Conservation (phyloP, 1,140 invertebrate species). For the Tachypleus tridentatus region DNA sequence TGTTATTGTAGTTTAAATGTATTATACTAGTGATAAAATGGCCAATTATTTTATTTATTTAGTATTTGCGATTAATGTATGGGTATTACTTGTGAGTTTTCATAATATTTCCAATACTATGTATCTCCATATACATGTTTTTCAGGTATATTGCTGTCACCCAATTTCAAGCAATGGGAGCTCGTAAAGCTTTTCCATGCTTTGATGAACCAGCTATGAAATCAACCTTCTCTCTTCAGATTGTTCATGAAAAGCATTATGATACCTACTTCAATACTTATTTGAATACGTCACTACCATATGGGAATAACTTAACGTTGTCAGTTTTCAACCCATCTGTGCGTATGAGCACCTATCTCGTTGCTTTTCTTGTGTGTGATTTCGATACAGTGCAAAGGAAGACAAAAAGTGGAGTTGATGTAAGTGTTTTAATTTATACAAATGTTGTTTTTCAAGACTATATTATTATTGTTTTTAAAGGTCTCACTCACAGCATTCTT, state of each 20-base stretch:
- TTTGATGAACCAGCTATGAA: conserved; percentile 94
- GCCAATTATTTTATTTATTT: too few species aligned
- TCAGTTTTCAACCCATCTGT: conserved; percentile 72
- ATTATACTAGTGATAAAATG: too few species aligned
- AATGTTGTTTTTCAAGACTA: too few species aligned
- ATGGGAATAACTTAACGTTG: conserved; percentile 16
- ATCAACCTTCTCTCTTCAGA: conserved; percentile 78
- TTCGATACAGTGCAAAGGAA: conserved; percentile 37
- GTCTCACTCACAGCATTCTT: too few species aligned
- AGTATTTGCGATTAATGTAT: too few species aligned
- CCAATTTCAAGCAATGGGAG: conserved; percentile 89
- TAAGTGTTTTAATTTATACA: neutral
- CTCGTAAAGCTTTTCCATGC: conserved; percentile 87
- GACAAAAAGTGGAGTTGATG: conserved; percentile 13
- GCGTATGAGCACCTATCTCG: conserved; percentile 92
- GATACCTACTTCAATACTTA: conserved; percentile 63
- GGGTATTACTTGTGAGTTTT: too few species aligned
- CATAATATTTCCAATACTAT: too few species aligned
- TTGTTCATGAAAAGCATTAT: conserved; percentile 72
- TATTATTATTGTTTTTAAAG: too few species aligned
- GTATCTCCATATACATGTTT: neutral
- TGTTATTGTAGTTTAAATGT: too few species aligned
- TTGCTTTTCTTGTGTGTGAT: conserved; percentile 85
- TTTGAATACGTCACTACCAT: conserved; percentile 8
- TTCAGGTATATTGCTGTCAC: conserved; percentile 79